Conservation (phyloP, 2,888 invertebrate genomes). For the Caenorhabditis plicata region DNA sequence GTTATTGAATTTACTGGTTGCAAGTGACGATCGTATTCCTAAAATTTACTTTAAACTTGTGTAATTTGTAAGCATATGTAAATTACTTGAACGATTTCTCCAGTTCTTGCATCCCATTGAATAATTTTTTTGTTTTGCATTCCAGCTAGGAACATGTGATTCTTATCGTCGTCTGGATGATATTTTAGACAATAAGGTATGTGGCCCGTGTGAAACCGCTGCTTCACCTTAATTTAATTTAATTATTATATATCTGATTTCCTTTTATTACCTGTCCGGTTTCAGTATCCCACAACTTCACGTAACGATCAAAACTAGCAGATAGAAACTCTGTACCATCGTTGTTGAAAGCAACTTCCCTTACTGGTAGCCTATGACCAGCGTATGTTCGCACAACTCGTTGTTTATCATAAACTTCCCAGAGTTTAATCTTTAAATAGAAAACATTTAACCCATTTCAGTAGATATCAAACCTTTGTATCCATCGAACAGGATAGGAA, state of each 20-base stretch:
- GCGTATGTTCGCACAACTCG: constrained; percentile 89
- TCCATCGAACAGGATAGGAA: constrained; percentile 95
- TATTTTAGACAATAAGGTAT: constrained; percentile 98
- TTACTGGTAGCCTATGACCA: constrained; percentile 93
- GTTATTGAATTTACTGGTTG: constrained; percentile 98
- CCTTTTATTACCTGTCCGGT: constrained; percentile 72
- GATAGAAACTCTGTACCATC: constrained; percentile 88
- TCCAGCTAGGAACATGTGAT: constrained; percentile 89
- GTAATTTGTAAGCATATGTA: background rate
- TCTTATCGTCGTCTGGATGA: constrained; percentile 94
- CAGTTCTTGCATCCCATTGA: constrained; percentile 95
- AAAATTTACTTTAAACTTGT: constrained; percentile 68
- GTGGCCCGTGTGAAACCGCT: constrained; percentile 87
- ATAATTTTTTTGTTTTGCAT: constrained; percentile 99
- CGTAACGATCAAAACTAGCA: constrained; percentile 90
- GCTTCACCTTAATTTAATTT: constrained; percentile 67
- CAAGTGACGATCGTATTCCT: constrained; percentile 96
- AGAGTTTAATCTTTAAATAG: constrained; percentile 73
- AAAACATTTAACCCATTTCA: background rate
- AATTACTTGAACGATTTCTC: constrained; percentile 77
- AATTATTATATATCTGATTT: background rate
- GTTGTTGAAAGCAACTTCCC: constrained; percentile 87
- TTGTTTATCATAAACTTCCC: constrained; percentile 95
- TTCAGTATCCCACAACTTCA: constrained; percentile 99
- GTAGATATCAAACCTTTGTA: constrained; percentile 74